These are phyloP conservation scores for Radopholus similis DNA, from an alignment of 1,140 invertebrate genomes.

Conservation along the genomic window DNA sequence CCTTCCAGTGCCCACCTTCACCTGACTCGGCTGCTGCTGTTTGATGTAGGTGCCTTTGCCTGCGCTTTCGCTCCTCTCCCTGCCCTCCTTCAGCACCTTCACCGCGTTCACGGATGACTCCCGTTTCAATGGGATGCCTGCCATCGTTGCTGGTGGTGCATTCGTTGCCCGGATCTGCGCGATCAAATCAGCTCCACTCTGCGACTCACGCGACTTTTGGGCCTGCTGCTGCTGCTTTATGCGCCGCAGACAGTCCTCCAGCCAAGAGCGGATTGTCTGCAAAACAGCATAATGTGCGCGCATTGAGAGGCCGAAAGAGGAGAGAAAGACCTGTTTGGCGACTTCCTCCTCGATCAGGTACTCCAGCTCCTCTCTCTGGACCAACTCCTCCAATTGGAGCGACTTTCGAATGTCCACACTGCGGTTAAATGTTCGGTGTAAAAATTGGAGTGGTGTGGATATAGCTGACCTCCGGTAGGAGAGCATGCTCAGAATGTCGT, in stretches of 20 bases:
- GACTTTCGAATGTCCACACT: slow-evolving; percentile 97
- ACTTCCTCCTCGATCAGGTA: slow-evolving; percentile 99
- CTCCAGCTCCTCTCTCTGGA: slow-evolving; percentile 96
- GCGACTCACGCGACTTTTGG: not conserved
- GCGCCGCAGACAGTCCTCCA: slow-evolving; percentile 37
- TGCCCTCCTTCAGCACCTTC: not conserved
- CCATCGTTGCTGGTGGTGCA: not conserved
- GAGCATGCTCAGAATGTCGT: slow-evolving; percentile 98
- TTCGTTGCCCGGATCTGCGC: slow-evolving; percentile 7
- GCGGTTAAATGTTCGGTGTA: too few species aligned
- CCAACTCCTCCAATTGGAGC: slow-evolving; percentile 90
- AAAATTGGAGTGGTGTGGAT: too few species aligned
- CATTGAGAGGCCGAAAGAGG: slow-evolving; percentile 65
- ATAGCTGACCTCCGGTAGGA: too few species aligned
- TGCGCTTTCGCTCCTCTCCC: not conserved
- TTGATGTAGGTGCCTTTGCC: not conserved
- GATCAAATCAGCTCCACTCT: not conserved
- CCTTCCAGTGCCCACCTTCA: not conserved
- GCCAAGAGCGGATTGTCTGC: slow-evolving; percentile 59
- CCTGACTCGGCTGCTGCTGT: not conserved
- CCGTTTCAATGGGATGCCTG: not conserved
- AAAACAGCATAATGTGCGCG: slow-evolving; percentile 64
- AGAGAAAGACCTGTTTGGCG: slow-evolving; percentile 95
- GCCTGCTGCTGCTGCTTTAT: slow-evolving; percentile 49
- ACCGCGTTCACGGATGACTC: too few species aligned